Evolutionary conservation across 1,140 invertebrate species (phyloP).

Genomic region (Anastatus disparis): DNA sequence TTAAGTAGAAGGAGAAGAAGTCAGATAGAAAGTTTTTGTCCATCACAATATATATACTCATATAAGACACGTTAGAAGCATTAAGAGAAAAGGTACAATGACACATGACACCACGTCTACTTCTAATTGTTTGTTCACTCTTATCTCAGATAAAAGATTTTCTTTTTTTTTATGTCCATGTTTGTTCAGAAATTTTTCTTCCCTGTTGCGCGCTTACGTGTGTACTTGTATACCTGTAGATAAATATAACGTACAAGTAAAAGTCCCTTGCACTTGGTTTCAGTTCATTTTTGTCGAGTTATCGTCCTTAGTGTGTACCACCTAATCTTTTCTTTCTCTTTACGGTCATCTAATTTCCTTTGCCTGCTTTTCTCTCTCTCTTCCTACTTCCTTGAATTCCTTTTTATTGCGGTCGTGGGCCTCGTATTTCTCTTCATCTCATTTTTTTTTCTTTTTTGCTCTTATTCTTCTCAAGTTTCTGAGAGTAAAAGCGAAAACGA

Average conservation of each 20-base stretch:
- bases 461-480: conserved; percentile 6
- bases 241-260: background rate
- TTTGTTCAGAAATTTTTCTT: background rate
- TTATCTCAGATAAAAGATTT: background rate
- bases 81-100: background rate
- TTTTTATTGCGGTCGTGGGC: background rate
- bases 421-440: background rate
- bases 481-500: background rate
- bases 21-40: too few relatives aligned
- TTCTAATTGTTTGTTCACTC: conserved; percentile 34
- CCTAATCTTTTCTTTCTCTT: conserved; percentile 5
- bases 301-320: background rate
- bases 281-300: conserved; percentile 17
- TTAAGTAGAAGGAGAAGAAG: too few relatives aligned
- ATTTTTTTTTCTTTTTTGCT: background rate
- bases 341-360: background rate
- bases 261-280: background rate
- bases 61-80: conserved; percentile 20
- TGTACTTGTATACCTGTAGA: background rate
- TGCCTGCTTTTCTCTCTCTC: background rate
- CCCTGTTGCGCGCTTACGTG: background rate
- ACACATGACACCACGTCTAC: conserved; percentile 15
- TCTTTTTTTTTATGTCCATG: too few relatives aligned
- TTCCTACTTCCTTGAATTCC: background rate
- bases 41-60: too few relatives aligned